Evolutionary conservation across 1,140 invertebrate genomes (phyloP).

Genomic region (Drosophila erecta): DNA sequence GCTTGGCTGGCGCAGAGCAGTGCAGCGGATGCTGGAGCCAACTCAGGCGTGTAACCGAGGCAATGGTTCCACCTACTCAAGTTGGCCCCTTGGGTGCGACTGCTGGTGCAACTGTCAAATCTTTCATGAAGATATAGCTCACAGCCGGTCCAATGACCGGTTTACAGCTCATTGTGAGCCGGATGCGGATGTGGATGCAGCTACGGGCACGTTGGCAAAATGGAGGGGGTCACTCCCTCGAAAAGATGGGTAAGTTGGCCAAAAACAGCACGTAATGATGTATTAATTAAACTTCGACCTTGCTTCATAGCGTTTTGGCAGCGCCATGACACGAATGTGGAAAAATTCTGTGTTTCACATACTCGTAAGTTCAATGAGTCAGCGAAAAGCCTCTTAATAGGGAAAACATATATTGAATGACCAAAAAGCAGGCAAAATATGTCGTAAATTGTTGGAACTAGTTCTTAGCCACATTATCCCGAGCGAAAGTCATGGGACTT

Average conservation of each 20-base stretch:
- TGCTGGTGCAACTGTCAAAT: slow-evolving; percentile 47
- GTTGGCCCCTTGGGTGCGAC: not conserved
- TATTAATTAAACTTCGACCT: slow-evolving; percentile 64
- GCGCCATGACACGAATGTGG: slow-evolving; percentile 30
- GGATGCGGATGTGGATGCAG: slow-evolving; percentile 1
- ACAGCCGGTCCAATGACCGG: slow-evolving; percentile 57
- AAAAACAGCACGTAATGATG: slow-evolving; percentile 69
- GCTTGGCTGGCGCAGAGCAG: slow-evolving; percentile 23
- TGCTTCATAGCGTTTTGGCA: slow-evolving; percentile 27
- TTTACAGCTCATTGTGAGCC: slow-evolving; percentile 51
- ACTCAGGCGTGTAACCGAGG: slow-evolving; percentile 32
- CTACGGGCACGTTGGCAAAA: too few species aligned
- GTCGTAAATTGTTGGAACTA: too few species aligned
- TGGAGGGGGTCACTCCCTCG: too few species aligned
- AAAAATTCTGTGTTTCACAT: slow-evolving; percentile 35
- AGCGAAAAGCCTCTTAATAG: slow-evolving; percentile 14
- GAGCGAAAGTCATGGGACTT: too few species aligned
- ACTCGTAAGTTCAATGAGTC: slow-evolving; percentile 37
- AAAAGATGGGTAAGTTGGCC: too few species aligned
- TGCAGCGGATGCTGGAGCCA: slow-evolving; percentile 25
- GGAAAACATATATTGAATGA: not conserved
- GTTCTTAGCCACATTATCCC: too few species aligned
- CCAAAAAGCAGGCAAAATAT: too few species aligned
- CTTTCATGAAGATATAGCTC: slow-evolving; percentile 70
- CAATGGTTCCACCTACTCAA: slow-evolving; percentile 22